Percentiles rank a stretch among this genome's conserved stretches.
These are phyloP conservation scores for Bombus waltoni DNA, from an alignment of 1,140 invertebrate genomes.

Conservation along the genomic window DNA sequence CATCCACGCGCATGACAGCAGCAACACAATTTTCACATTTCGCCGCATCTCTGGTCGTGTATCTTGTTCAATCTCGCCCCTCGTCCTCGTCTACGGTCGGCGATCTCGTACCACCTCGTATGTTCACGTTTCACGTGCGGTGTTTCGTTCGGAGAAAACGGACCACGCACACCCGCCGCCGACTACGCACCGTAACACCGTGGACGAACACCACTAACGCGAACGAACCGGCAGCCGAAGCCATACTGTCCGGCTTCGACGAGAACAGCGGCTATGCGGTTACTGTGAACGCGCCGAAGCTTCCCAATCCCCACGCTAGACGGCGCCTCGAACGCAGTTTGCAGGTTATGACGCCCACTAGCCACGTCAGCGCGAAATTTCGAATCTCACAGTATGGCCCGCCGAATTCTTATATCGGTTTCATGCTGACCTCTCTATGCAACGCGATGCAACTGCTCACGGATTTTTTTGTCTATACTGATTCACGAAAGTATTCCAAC, in stretches of 20 bases:
- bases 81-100: neutral
- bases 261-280: slow-evolving; percentile 24
- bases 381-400: neutral
- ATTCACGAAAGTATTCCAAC: too few species aligned
- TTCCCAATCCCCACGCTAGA: slow-evolving; percentile 19
- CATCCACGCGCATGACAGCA: slow-evolving; percentile 84
- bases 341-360: slow-evolving; percentile 1
- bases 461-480: neutral
- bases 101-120: neutral
- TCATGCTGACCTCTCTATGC: slow-evolving; percentile 8
- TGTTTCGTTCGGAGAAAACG: slow-evolving; percentile 39
- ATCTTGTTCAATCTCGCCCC: slow-evolving; percentile 23
- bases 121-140: slow-evolving; percentile 10
- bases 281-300: neutral
- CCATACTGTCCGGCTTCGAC: slow-evolving; percentile 71
- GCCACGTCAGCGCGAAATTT: slow-evolving; percentile 29
- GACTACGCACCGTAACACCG: slow-evolving; percentile 47
- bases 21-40: slow-evolving; percentile 84
- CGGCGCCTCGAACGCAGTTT: neutral
- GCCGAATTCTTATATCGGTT: neutral
- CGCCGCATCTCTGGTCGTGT: slow-evolving; percentile 80
- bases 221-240: slow-evolving; percentile 76
- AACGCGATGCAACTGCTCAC: neutral
- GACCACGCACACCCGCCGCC: slow-evolving; percentile 61
- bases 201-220: slow-evolving; percentile 46